Evolutionary conservation across 2,888 invertebrate species (phyloP).

Genomic region (Phyllotreta cruciferae): DNA sequence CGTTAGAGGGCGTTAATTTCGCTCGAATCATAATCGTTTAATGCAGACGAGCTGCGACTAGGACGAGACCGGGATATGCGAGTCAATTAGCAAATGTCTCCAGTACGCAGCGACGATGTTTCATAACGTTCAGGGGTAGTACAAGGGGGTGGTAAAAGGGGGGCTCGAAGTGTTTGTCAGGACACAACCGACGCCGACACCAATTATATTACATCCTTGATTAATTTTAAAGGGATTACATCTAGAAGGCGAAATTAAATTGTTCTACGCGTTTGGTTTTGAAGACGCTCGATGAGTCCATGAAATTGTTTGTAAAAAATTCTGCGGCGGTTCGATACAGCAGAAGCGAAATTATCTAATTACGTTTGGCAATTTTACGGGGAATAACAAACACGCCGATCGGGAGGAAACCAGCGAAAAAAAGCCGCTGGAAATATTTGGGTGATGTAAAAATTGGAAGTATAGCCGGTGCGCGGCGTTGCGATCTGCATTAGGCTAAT

Average conservation of each 20-base stretch:
- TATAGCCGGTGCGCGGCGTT: background rate
- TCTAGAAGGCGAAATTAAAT: too few relatives aligned
- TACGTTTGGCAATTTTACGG: too few relatives aligned
- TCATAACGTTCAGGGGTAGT: background rate
- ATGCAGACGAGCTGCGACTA: slow-evolving; percentile 39
- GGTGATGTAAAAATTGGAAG: too few relatives aligned
- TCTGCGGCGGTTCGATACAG: too few relatives aligned
- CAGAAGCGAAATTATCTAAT: too few relatives aligned
- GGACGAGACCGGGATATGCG: slow-evolving; percentile 33
- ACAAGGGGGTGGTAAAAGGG: slow-evolving; percentile 1
- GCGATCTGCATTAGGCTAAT: slow-evolving; percentile 12
- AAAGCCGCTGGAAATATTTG: too few relatives aligned
- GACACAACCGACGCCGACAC: slow-evolving; percentile 26
- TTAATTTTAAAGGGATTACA: slow-evolving; percentile 1
- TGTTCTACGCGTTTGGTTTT: too few relatives aligned
- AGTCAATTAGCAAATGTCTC: slow-evolving; percentile 44
- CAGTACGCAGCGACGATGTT: slow-evolving; percentile 17
- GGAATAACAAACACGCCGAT: too few relatives aligned
- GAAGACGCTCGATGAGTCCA: too few relatives aligned
- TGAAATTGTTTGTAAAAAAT: too few relatives aligned
- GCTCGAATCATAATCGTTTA: slow-evolving; percentile 26
- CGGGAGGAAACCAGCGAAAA: too few relatives aligned
- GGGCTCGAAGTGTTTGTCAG: background rate
- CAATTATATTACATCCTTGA: slow-evolving; percentile 33
- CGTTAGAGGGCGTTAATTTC: too few relatives aligned